Evolutionary conservation across 1,140 invertebrate genomes (phyloP).

Genomic region (Tetramorium parvispinum): DNA sequence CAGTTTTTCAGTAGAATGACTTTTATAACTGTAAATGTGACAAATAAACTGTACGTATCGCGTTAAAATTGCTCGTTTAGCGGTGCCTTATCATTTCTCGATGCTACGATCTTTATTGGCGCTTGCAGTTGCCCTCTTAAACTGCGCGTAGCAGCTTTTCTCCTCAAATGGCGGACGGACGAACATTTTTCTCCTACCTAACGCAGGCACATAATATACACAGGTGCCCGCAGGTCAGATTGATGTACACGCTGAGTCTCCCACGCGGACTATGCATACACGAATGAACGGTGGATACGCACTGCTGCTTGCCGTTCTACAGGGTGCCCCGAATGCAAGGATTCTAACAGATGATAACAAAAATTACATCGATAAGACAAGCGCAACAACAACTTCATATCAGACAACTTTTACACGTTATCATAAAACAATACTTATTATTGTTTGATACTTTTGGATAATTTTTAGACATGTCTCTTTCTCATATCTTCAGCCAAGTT

Average conservation of each 20-base stretch:
- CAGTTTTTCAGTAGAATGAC: neutral
- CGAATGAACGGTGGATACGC: conserved; percentile 74
- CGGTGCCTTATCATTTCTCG: neutral
- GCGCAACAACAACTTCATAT: neutral
- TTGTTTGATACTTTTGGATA: neutral
- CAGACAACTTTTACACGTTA: neutral
- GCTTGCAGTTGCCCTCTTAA: conserved; percentile 37
- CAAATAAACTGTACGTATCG: conserved; percentile 29
- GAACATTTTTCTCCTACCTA: conserved; percentile 57
- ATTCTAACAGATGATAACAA: neutral
- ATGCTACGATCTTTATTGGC: conserved; percentile 15
- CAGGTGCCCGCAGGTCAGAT: conserved; percentile 62
- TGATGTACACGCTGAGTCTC: conserved; percentile 68
- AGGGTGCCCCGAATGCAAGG: conserved; percentile 34
- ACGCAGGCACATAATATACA: conserved; percentile 66
- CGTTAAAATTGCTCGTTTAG: neutral
- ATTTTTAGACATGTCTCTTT: neutral
- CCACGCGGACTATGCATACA: conserved; percentile 67
- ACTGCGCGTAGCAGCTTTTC: conserved; percentile 10
- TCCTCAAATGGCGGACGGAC: neutral
- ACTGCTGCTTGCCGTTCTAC: conserved; percentile 64
- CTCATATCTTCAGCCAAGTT: neutral
- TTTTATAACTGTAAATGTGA: neutral
- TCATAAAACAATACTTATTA: neutral
- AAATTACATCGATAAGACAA: neutral